Percentiles rank a stretch among this genome's conserved stretches.
Conservation (phyloP, 1,140 invertebrate species). For the Philopotamus ludificatus region DNA sequence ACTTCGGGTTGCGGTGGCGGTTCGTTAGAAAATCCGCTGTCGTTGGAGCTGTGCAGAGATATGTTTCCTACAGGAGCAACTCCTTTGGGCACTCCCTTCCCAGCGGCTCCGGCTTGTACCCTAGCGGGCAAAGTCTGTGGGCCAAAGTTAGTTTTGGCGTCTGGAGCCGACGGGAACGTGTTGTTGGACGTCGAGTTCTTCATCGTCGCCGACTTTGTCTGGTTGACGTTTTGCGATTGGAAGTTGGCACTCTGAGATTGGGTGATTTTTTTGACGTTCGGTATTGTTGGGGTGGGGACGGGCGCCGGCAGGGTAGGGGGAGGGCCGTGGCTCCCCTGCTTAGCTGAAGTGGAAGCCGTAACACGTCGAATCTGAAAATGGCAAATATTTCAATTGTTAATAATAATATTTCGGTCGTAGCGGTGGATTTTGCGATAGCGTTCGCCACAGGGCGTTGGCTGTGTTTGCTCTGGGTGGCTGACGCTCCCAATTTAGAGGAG, state of each 20-base stretch:
- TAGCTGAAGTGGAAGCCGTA: constrained; percentile 50
- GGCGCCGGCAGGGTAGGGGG: constrained; percentile 66
- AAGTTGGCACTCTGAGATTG: constrained; percentile 56
- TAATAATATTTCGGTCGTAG: no score
- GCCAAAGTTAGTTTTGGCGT: constrained; percentile 55
- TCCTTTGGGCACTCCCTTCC: constrained; percentile 45
- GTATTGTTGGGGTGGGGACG: constrained; percentile 57
- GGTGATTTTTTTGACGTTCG: constrained; percentile 48
- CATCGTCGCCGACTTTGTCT: constrained; percentile 46
- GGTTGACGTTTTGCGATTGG: constrained; percentile 44
- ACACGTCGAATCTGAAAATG: constrained; percentile 52
- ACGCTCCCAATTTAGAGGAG: constrained; percentile 7
- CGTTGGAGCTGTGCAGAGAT: constrained; percentile 85
- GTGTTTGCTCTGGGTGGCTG: constrained; percentile 14
- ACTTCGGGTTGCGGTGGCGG: constrained; percentile 84
- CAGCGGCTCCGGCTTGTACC: constrained; percentile 45
- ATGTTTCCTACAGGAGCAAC: constrained; percentile 64
- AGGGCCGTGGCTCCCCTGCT: constrained; percentile 48
- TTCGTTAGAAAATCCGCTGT: constrained; percentile 88
- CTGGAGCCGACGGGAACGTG: constrained; percentile 56
- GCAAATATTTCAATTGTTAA: background rate
- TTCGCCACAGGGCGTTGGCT: background rate
- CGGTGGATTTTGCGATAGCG: background rate
- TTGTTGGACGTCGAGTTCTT: constrained; percentile 59
- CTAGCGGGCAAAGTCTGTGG: constrained; percentile 52